Evolutionary conservation across 2,888 invertebrate species (phyloP).

Genomic region (Drosophila anceps): DNA sequence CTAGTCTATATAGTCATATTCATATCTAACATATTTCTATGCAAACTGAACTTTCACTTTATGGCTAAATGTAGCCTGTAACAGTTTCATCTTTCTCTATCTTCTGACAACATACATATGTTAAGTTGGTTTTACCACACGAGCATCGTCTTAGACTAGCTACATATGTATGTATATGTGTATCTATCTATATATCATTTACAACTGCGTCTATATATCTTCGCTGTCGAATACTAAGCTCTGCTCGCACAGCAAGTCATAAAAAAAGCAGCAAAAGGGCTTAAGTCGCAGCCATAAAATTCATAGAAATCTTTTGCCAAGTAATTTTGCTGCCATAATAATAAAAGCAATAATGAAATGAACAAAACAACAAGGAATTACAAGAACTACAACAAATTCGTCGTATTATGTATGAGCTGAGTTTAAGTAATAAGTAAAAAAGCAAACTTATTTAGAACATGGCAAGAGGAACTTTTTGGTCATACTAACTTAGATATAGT

Average conservation of each 20-base stretch:
- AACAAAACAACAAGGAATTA: neutral
- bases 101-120: no score
- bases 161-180: no score
- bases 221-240: neutral
- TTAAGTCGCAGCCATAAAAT: neutral
- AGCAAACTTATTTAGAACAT: no score
- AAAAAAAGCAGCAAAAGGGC: neutral
- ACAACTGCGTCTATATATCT: neutral
- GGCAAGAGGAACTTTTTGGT: no score
- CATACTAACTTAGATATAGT: no score
- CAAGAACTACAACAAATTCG: neutral
- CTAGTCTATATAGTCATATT: neutral
- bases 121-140: neutral
- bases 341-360: slow-evolving; percentile 5
- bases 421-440: neutral
- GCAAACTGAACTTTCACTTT: neutral
- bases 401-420: neutral
- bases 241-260: neutral
- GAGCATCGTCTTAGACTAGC: neutral
- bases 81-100: neutral
- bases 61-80: neutral
- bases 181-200: no score
- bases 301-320: neutral
- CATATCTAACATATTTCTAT: neutral
- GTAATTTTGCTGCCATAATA: slow-evolving; percentile 1